Percentiles rank a stretch among this genome's conserved stretches.
Evolutionary conservation across 37 sponge, comb jelly and placozoan species (phyloP).

Genomic region (Chondrosia reniformis): DNA sequence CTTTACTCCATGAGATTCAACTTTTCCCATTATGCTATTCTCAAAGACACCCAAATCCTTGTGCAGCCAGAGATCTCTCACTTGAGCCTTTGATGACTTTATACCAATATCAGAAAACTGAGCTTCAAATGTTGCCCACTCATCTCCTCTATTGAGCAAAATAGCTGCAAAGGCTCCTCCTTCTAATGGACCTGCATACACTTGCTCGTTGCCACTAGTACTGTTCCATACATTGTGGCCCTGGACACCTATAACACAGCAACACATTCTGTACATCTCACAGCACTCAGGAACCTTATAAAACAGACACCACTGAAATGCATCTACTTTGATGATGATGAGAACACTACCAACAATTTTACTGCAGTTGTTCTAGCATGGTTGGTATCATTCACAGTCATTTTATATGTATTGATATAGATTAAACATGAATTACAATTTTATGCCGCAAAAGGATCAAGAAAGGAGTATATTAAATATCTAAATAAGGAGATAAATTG

Average conservation of each 20-base stretch:
- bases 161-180: conserved; percentile 44
- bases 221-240: conserved; percentile 43
- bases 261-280: too few species aligned
- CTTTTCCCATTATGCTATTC: conserved; percentile 36
- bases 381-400: too few species aligned
- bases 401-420: too few species aligned
- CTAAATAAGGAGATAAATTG: too few species aligned
- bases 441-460: too few species aligned
- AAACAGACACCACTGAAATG: too few species aligned
- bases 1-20: conserved; percentile 64
- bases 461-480: too few species aligned
- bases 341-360: too few species aligned
- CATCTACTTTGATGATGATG: too few species aligned
- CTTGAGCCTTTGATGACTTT: conserved; percentile 20
- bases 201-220: conserved; percentile 30
- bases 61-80: conserved; percentile 73
- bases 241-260: conserved; percentile 67
- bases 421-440: too few species aligned
- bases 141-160: conserved; percentile 48
- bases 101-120: conserved; percentile 42
- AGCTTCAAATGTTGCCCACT: conserved; percentile 28
- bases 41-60: conserved; percentile 42
- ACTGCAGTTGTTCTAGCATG: too few species aligned
- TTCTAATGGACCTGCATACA: conserved; percentile 65
- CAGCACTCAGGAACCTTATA: too few species aligned